Evolutionary conservation across 2,797 vertebrate genomes (phyloP), one percentile per base, ranked within the genome.

Genomic region (Centroberyx gerrardi): DNA sequence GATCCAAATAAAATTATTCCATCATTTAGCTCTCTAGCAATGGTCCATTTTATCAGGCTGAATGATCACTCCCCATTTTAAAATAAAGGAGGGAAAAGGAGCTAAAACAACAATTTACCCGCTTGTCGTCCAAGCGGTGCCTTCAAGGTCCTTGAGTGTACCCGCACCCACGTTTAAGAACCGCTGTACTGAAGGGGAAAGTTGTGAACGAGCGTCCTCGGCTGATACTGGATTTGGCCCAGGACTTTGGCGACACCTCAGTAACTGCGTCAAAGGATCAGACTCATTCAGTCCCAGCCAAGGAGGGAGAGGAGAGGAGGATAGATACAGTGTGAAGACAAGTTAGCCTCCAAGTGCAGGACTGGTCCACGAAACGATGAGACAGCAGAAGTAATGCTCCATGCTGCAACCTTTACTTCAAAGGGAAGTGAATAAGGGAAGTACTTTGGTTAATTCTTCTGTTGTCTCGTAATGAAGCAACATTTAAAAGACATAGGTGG

Each of bases 261-360:
- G 9, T 0, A 54, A 0, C n/a, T 9, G 2, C 8, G 46, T 78
- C 65, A 84, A 12, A 40, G 64, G 75, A 85, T 82, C 73, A 81
- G 14, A 46, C 49, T 72, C 48, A 38, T 81, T 86, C 48, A 76
- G 46, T 68, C 48, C n/a, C 33, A 55, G 53, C 36, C 15, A 8
- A 59, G 59, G 74, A 40, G 71, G 29, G 55, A 70, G n/a, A 12
- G 0, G 36, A 44, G 36, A 42, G 66, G n/a, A 8, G 33, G 49
- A 59, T 2, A 22, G 40, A 13, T 13, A 14, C 10, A 44, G 12
- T 3, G 1, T 38, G 74, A 60, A 28, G n/a, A 54, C n/a, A 52
- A 15, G 55, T 44, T 42, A 15, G 27, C 22, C n/a, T 29, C 33
- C 55, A 18, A 17, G 29, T 67, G 27, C 33, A 42, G 3, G 1